A percentile compares a stretch with the other conserved stretches of the same genome.
Conservation (phyloP, 2,113 vertebrate species). For the Gymnocephalus cernua region DNA sequence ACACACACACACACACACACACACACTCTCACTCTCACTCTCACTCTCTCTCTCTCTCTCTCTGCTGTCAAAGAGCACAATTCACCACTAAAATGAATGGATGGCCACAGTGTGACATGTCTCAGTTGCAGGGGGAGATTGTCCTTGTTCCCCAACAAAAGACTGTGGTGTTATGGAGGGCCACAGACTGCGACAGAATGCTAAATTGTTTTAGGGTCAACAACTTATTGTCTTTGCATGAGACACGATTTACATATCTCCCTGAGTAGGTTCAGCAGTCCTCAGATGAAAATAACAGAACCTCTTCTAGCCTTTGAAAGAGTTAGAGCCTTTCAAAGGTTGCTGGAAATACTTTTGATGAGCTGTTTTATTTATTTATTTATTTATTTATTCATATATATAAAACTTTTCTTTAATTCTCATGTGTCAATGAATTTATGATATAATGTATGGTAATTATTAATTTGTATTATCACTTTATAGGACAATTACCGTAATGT, state of each 20-base stretch:
- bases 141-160: constrained; percentile 85
- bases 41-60: too few relatives aligned
- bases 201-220: constrained; percentile 88
- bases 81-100: constrained; percentile 90
- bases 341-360: constrained; percentile 23
- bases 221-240: constrained; percentile 82
- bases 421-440: neutral
- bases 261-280: constrained; percentile 35
- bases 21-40: too few relatives aligned
- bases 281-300: constrained; percentile 30
- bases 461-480: constrained; percentile 33
- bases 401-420: neutral
- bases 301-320: neutral
- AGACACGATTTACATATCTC: constrained; percentile 69
- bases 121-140: constrained; percentile 84
- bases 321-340: constrained; percentile 11
- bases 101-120: constrained; percentile 87
- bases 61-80: constrained; percentile 77
- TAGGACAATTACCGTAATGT: constrained; percentile 27
- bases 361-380: neutral
- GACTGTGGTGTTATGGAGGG: constrained; percentile 84
- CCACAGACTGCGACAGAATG: constrained; percentile 86
- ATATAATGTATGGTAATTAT: constrained; percentile 19
- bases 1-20: constrained; percentile 46
- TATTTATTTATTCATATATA: neutral